Evolutionary conservation across 2,797 vertebrate species (phyloP).

Genomic region (Danio albolineatus): DNA sequence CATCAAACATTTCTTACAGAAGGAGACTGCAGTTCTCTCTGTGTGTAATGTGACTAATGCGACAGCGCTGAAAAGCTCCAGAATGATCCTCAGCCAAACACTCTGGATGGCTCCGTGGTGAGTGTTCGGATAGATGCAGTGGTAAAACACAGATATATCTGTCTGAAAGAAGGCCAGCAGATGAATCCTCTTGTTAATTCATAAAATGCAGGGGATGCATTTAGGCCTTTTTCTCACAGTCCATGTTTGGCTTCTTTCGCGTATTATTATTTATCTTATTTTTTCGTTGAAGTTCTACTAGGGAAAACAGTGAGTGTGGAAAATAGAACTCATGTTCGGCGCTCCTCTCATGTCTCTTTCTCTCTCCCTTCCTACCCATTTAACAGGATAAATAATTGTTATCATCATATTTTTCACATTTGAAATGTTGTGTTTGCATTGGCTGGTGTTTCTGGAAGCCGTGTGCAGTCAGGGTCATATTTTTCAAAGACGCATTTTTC

Average conservation of each 20-base stretch:
- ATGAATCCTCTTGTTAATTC: constrained; percentile 54
- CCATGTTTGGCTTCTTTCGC: constrained; percentile 15
- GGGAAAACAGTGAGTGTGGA: constrained; percentile 55
- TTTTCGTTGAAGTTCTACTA: constrained; percentile 38
- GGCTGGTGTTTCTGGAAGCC: constrained; percentile 78
- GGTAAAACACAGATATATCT: constrained; percentile 52
- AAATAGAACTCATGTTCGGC: constrained; percentile 34
- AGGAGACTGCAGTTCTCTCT: constrained; percentile 14
- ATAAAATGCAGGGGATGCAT: constrained; percentile 52
- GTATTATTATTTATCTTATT: constrained; percentile 3
- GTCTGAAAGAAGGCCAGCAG: constrained; percentile 38
- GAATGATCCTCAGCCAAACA: constrained; percentile 19
- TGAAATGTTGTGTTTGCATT: constrained; percentile 79
- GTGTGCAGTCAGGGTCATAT: constrained; percentile 69
- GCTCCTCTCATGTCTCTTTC: constrained; percentile 50
- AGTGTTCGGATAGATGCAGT: constrained; percentile 42
- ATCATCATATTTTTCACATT: constrained; percentile 65
- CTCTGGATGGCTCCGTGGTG: constrained; percentile 17
- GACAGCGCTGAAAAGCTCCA: constrained; percentile 31
- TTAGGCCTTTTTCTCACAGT: constrained; percentile 59
- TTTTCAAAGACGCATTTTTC: constrained; percentile 79
- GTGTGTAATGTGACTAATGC: constrained; percentile 43
- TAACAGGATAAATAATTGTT: constrained; percentile 65
- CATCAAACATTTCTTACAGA: constrained; percentile 29
- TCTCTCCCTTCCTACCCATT: constrained; percentile 48